Evolutionary conservation across 2,888 invertebrate species (phyloP), one percentile per base, ranked within the genome.

Genomic region (Agonopterix arenella): DNA sequence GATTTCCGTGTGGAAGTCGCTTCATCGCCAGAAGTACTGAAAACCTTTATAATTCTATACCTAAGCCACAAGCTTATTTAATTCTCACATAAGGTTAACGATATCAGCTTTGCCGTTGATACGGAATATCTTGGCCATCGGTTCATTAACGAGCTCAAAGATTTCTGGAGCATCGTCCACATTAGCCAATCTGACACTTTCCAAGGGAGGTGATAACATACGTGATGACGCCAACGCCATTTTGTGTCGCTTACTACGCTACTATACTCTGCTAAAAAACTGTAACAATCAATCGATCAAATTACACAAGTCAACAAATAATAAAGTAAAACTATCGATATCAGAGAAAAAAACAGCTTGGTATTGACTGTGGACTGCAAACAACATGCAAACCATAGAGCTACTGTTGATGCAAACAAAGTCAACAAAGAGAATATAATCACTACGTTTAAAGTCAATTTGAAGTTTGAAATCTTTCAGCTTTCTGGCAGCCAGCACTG

Each of bases 101-200:
- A 86, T 53, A 52, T 80, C 76, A 11, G 56, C 44, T 1, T 49
- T n/a, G 0, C 58, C 53, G 1, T 56, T 42, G n/a, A 83, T 61
- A 18, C 82, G 72, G 53, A 89, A 89, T 50, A 67, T 80, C 52
- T 62, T 52, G 1, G 73, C 58, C 73, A 84, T 77, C 1, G 80
- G 64, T 37, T 81, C 77, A 16, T 65, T 78, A 10, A 83, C 48
- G 11, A 88, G 58, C 0, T 62, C 58, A 52, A 75, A 52, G 40
- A 88, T 64, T 2, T 18, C 28, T 1, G 68, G 57, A 0, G 68
- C 73, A 58, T 89, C 88, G 0, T 70, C 70, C 1, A 59, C 10
- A 13, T 56, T 58, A 0, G 88, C 84, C 4, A 84, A 55, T 1
- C 88, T 71, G 36, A 80, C 49, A 0, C 62, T 55, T 0, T 78